These are phyloP conservation scores for Enteromius unitaeniatus DNA, from an alignment of 2,797 vertebrate genomes.

Conservation along the genomic window DNA sequence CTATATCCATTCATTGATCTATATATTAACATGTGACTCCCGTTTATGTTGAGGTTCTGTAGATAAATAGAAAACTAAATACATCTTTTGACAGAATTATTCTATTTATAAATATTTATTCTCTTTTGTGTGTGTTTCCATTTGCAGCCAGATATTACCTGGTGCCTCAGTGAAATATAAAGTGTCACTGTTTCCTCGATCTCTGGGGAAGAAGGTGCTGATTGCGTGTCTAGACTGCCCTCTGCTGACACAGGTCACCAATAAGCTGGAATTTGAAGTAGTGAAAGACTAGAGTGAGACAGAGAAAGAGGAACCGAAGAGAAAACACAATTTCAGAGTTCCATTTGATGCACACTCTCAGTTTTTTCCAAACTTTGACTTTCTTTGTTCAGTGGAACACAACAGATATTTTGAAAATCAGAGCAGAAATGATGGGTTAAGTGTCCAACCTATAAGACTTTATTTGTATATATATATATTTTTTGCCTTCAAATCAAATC, in stretches of 20 bases:
- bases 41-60: background rate
- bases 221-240: slow-evolving; percentile 80
- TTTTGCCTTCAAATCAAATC: background rate
- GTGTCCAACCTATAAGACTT: too few species aligned
- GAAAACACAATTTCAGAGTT: background rate
- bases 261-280: slow-evolving; percentile 68
- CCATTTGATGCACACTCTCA: too few species aligned
- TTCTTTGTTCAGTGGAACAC: background rate
- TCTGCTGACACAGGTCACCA: slow-evolving; percentile 78
- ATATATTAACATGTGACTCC: background rate
- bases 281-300: background rate
- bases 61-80: background rate
- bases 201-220: slow-evolving; percentile 72
- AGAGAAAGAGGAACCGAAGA: background rate
- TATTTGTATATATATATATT: too few species aligned
- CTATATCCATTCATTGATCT: background rate
- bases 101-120: background rate
- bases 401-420: background rate
- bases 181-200: slow-evolving; percentile 71
- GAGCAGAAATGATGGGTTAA: background rate
- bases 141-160: slow-evolving; percentile 60
- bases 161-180: slow-evolving; percentile 78
- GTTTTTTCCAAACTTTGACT: background rate
- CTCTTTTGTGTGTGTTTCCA: background rate
- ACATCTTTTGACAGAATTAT: background rate